These are phyloP conservation scores for Tarsius wallacei DNA, from an alignment of 2,797 vertebrate species.

Conservation along the genomic window DNA sequence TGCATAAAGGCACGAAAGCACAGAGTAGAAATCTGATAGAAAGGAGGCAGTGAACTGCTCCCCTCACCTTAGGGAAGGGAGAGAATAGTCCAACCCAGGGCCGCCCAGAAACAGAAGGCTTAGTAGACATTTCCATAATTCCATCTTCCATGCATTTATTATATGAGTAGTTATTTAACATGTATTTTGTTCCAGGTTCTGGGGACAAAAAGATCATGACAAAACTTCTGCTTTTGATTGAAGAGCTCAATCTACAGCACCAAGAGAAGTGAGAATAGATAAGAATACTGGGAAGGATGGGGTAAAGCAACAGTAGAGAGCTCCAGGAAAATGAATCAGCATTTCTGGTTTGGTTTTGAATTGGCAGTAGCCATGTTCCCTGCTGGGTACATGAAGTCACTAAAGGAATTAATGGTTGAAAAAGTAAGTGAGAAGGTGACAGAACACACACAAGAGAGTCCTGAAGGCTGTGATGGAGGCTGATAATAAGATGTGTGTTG, in stretches of 20 bases:
- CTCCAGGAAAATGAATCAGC: not conserved
- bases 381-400: not conserved
- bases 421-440: not conserved
- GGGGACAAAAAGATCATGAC: not conserved
- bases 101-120: constrained; percentile 1
- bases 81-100: not conserved
- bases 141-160: constrained; percentile 36
- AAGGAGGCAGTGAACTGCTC: not conserved
- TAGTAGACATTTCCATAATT: constrained; percentile 17
- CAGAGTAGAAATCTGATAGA: not conserved
- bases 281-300: not conserved
- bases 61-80: not conserved
- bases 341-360: constrained; percentile 55
- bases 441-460: not conserved
- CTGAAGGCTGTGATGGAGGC: not conserved
- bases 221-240: constrained; percentile 16
- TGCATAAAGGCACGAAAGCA: not conserved
- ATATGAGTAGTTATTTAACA: not conserved
- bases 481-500: not conserved
- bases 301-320: not conserved
- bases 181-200: not conserved
- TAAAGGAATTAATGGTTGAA: not conserved
- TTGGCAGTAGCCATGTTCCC: not conserved
- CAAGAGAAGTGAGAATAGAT: not conserved
- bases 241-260: not conserved